A percentile compares a stretch with the other conserved stretches of the same genome.
These are phyloP conservation scores for Girardinus metallicus DNA, from an alignment of 2,797 vertebrate species.

Conservation along the genomic window DNA sequence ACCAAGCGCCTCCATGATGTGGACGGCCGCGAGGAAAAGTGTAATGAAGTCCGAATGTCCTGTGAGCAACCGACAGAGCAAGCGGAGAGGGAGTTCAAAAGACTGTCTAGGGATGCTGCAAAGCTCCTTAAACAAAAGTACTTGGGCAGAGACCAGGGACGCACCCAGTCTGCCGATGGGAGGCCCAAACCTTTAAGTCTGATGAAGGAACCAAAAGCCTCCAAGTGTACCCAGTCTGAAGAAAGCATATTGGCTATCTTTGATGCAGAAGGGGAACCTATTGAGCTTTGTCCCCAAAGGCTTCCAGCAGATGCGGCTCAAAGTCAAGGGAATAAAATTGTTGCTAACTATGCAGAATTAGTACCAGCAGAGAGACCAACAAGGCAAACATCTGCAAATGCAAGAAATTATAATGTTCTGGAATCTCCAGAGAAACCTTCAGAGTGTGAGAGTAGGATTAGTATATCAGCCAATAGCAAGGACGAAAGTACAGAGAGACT, in stretches of 20 bases:
- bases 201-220: constrained; percentile 80
- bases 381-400: constrained; percentile 70
- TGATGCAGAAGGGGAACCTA: constrained; percentile 86
- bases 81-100: constrained; percentile 72
- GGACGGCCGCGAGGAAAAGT: constrained; percentile 83
- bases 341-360: constrained; percentile 73
- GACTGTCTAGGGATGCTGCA: constrained; percentile 62
- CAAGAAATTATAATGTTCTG: constrained; percentile 75
- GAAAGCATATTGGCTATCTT: constrained; percentile 86
- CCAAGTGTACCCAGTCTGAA: constrained; percentile 86
- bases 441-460: constrained; percentile 63
- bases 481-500: constrained; percentile 67
- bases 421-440: constrained; percentile 79
- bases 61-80: constrained; percentile 71
- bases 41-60: constrained; percentile 76
- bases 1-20: constrained; percentile 82
- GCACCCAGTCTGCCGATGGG: constrained; percentile 75
- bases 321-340: constrained; percentile 65
- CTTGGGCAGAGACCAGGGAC: constrained; percentile 75
- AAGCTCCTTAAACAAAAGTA: constrained; percentile 70
- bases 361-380: constrained; percentile 79
- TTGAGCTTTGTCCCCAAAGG: constrained; percentile 85
- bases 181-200: constrained; percentile 82
- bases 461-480: constrained; percentile 55
- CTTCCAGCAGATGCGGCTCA: constrained; percentile 74